phyloP scores from a whole-genome alignment of 2,888 invertebrate genomes.

The Melinaea marsaeus region DNA sequence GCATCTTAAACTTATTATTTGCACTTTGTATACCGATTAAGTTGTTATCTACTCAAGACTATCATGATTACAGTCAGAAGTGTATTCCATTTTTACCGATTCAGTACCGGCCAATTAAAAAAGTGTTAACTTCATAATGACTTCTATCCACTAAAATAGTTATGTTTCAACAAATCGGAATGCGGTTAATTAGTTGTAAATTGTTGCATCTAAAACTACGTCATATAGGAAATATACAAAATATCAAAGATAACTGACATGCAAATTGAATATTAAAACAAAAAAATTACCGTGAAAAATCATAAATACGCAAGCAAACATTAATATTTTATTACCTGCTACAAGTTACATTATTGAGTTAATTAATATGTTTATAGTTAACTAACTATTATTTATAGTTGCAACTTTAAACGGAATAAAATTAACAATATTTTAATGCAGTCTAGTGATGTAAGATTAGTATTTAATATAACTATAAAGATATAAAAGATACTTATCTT shows the following conservation, averaged over 20 bases:
- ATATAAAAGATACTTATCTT: background rate
- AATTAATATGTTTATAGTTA: background rate
- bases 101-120: constrained; percentile 15
- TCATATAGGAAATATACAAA: constrained; percentile 1
- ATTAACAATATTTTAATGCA: too few species aligned
- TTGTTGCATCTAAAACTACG: constrained; percentile 26
- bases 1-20: background rate
- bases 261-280: background rate
- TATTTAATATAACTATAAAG: background rate
- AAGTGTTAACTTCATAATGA: constrained; percentile 31
- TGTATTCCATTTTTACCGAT: constrained; percentile 19
- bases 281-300: background rate
- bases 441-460: too few species aligned
- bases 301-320: background rate
- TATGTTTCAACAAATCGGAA: constrained; percentile 32
- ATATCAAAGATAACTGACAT: background rate
- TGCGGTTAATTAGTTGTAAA: constrained; percentile 38
- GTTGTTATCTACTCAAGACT: constrained; percentile 10
- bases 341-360: background rate
- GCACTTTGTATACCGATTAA: constrained; percentile 5
- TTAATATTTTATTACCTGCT: background rate
- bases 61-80: constrained; percentile 13
- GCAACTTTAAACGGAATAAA: too few species aligned
- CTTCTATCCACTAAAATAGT: constrained; percentile 34
- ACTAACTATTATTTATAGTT: background rate